Evolutionary conservation across 2,113 vertebrate genomes (phyloP).

Genomic region (Onychostoma macrolepis): DNA sequence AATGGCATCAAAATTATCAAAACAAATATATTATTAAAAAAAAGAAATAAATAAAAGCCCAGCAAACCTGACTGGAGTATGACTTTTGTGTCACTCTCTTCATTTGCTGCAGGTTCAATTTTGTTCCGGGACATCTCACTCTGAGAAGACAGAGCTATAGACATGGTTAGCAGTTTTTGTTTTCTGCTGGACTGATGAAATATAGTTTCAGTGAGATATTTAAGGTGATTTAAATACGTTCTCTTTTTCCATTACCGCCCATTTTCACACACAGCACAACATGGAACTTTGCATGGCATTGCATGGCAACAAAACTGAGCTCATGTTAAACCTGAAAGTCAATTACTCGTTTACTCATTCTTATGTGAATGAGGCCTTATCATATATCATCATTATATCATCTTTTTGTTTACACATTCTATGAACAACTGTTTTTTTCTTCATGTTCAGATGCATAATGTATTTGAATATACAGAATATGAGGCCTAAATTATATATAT

Average conservation of each 20-base stretch:
- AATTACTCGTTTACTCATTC: slow-evolving; percentile 12
- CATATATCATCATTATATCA: not conserved
- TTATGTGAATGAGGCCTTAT: not conserved
- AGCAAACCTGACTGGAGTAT: slow-evolving; percentile 37
- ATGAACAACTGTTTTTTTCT: not conserved
- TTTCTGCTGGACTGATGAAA: not conserved
- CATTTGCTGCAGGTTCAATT: slow-evolving; percentile 10
- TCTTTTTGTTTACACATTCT: not conserved
- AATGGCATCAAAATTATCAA: not conserved
- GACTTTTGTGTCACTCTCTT: slow-evolving; percentile 19
- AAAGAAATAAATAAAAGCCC: not conserved
- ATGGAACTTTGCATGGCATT: slow-evolving; percentile 14
- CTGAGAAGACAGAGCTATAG: slow-evolving; percentile 18
- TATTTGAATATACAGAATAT: not conserved
- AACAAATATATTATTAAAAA: not conserved
- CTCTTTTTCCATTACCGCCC: slow-evolving; percentile 34
- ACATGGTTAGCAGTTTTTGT: not conserved
- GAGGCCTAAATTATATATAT: not conserved
- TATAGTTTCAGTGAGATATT: slow-evolving; percentile 8
- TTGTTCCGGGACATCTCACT: slow-evolving; percentile 35
- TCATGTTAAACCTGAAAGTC: slow-evolving; percentile 29
- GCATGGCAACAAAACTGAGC: slow-evolving; percentile 25
- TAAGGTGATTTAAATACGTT: not conserved
- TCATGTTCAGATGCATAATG: not conserved
- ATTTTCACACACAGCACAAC: slow-evolving; percentile 31